Conservation (phyloP, 2,888 invertebrate genomes). For the Girardia tigrina region DNA sequence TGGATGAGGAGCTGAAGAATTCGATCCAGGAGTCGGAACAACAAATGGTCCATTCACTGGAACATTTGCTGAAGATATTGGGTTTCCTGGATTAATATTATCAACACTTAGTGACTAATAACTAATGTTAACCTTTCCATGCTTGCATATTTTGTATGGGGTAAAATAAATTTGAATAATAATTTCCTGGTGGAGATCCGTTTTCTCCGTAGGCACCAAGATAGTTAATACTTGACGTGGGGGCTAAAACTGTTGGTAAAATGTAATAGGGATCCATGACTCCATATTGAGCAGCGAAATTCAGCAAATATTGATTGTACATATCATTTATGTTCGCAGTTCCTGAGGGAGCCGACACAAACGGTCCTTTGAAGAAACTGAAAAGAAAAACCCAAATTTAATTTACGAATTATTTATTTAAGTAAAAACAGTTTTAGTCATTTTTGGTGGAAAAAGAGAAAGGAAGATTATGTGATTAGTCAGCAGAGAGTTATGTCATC, state of each 20-base stretch:
- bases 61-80: background rate
- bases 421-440: too few species aligned
- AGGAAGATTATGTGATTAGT: too few species aligned
- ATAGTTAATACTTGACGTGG: background rate
- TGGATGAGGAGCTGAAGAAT: constrained; percentile 8
- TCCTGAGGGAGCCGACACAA: background rate
- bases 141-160: background rate
- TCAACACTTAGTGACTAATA: background rate
- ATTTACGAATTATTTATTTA: too few species aligned
- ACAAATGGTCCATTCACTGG: background rate
- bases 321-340: background rate
- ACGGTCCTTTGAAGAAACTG: background rate
- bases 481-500: too few species aligned
- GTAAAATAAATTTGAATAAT: constrained; percentile 6
- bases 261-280: constrained; percentile 13
- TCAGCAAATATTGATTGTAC: constrained; percentile 10
- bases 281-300: constrained; percentile 9
- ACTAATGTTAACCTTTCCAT: background rate
- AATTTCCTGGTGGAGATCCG: background rate
- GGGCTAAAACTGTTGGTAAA: background rate
- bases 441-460: too few species aligned
- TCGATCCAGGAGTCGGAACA: background rate
- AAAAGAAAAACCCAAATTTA: too few species aligned
- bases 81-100: background rate
- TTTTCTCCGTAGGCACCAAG: background rate